Evolutionary conservation across 2,888 invertebrate genomes (phyloP).

Genomic region (Ectropis crepuscularia): DNA sequence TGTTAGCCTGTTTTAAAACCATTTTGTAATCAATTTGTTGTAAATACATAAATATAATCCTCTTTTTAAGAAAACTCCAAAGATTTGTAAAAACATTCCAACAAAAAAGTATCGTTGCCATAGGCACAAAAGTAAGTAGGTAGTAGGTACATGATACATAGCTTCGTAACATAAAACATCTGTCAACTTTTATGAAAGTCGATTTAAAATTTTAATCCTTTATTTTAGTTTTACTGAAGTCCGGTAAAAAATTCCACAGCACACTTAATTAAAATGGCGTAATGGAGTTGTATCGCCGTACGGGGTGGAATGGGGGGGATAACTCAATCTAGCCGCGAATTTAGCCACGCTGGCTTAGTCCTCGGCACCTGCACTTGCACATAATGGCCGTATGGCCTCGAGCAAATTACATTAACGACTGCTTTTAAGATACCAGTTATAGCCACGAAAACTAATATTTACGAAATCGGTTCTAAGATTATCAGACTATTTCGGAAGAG

Average conservation of each 20-base stretch:
- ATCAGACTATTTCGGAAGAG: neutral
- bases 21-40: no score
- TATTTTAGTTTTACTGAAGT: neutral
- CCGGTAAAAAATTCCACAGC: neutral
- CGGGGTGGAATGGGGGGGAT: constrained; percentile 13
- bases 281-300: constrained; percentile 9
- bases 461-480: neutral
- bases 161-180: no score
- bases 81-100: no score
- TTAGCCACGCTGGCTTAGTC: constrained; percentile 44
- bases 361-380: constrained; percentile 37
- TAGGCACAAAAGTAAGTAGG: no score
- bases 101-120: no score
- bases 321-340: constrained; percentile 36
- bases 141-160: no score
- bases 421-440: constrained; percentile 17
- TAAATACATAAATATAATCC: no score
- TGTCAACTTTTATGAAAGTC: no score
- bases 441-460: constrained; percentile 10
- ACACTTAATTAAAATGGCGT: constrained; percentile 3
- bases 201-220: no score
- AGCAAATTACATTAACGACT: constrained; percentile 34
- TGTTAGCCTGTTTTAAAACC: no score
- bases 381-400: constrained; percentile 27
- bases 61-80: no score